Conservation (phyloP, 1,140 invertebrate genomes). For the Danaus plexippus region DNA sequence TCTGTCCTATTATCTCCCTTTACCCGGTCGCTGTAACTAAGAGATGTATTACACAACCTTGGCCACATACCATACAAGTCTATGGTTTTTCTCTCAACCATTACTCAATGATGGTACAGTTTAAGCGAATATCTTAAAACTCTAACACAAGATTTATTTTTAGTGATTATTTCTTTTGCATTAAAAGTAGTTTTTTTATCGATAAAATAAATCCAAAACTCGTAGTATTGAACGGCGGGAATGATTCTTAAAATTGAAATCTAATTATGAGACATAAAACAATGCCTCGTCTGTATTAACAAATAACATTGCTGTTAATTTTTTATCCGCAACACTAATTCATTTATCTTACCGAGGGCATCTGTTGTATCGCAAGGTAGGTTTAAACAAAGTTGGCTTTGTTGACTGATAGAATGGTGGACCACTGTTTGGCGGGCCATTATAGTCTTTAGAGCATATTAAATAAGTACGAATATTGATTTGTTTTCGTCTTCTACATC, state of each 20-base stretch:
- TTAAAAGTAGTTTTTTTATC: too few relatives aligned
- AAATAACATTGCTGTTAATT: conserved; percentile 16
- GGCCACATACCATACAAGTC: conserved; percentile 12
- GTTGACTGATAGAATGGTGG: conserved; percentile 22
- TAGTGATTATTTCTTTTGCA: too few relatives aligned
- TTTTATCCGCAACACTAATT: conserved; percentile 29
- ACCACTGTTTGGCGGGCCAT: conserved; percentile 3
- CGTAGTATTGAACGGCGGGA: too few relatives aligned
- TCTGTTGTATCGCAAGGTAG: conserved; percentile 34
- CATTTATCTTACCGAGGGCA: conserved; percentile 37
- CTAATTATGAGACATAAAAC: conserved; percentile 16
- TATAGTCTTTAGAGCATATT: conserved; percentile 8
- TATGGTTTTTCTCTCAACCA: conserved; percentile 9
- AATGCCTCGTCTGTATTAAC: conserved; percentile 17
- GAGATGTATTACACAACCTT: conserved; percentile 35
- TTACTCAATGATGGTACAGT: background rate
- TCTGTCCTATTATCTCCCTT: conserved; percentile 47
- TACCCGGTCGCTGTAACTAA: conserved; percentile 37
- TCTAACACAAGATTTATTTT: too few relatives aligned
- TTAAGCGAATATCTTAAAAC: too few relatives aligned
- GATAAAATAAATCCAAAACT: too few relatives aligned
- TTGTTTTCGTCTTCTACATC: conserved; percentile 18
- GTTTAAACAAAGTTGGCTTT: conserved; percentile 37
- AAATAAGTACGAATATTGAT: conserved; percentile 8
- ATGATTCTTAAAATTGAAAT: too few relatives aligned